Percentiles rank a stretch among this genome's conserved stretches.
Evolutionary conservation across 2,888 invertebrate genomes (phyloP).

Genomic region (Myathropa florea): DNA sequence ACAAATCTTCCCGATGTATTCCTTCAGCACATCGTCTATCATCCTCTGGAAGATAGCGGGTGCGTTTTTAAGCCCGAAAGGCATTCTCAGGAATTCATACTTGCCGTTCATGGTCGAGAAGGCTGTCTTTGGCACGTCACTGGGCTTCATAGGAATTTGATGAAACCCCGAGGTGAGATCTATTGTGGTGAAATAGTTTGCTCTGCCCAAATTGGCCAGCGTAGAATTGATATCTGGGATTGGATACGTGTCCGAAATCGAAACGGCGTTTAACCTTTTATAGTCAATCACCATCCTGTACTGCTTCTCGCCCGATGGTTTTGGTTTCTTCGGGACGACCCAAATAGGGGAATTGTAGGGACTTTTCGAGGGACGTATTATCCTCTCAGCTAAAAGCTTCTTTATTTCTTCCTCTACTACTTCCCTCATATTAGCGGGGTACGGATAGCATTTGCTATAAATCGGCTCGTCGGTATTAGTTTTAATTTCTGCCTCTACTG

Average conservation of each 20-base stretch:
- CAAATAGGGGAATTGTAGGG: constrained; percentile 73
- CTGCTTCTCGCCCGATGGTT: constrained; percentile 60
- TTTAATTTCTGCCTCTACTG: no score
- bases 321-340: constrained; percentile 70
- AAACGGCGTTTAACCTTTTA: constrained; percentile 66
- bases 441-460: no score
- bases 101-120: constrained; percentile 50
- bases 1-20: constrained; percentile 32
- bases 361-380: constrained; percentile 74
- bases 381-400: constrained; percentile 73
- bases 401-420: constrained; percentile 76
- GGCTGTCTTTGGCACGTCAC: no score
- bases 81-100: constrained; percentile 65
- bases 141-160: no score
- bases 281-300: constrained; percentile 69
- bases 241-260: constrained; percentile 44
- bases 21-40: constrained; percentile 66
- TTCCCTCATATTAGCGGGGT: constrained; percentile 75
- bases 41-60: constrained; percentile 62
- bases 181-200: constrained; percentile 67
- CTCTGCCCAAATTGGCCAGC: constrained; percentile 59
- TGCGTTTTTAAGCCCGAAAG: not conserved
- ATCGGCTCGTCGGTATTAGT: no score
- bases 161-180: constrained; percentile 71
- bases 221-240: constrained; percentile 30